Base-by-base conservation (phyloP, 2,888 invertebrate genomes). In the Flexamia atlantica region DNA sequence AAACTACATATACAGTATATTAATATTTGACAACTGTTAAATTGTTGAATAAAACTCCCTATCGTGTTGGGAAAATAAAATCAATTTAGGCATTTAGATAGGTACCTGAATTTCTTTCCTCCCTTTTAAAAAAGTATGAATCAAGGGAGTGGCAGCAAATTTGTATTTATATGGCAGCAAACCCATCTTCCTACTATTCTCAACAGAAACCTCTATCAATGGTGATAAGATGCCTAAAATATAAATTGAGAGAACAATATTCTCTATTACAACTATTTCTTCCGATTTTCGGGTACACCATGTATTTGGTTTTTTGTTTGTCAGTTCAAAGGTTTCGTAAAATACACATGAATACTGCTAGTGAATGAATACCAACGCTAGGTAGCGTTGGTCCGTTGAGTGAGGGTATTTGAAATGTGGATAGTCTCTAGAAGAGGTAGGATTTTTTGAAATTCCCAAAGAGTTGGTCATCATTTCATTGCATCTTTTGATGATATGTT, bases 401-500 rank as follows among this genome's bases (percentile, higher is more conserved):
- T 46, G 17, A 46, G 7, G 7, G 3, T 46, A 14, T 17, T 46
- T 17, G 17, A 14, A 46, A 17, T 46, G 7, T 14, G 12, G 46
- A 17, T 9, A 46, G 12, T 46, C 17, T 7, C 9, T 36, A 9
- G 4, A 4, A 36, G 46, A 46, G 2, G 17, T 2, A 14, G 17
- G 12, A 46, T 36, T 36, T 9, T 46, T 46, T 2, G 17, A 12
- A 9, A 46, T 46, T 17, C 17, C 2, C 17, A 12, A 46, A 46
- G 46, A 46, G 14, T 17, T 17, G 12, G 12, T 17, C 46, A 46
- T 46, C 17, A 46, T 46, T 46, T 46, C 46, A 46, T 12, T 46
- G 46, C 46, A 46, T 12, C 46, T 46, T 36, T 74, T 74, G 3
- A 74, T 17, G 1, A 74, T 17, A 7, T 74, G 74, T 46, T 74